Conservation (phyloP, 2,797 vertebrate genomes). For the Onychomys leucogaster region DNA sequence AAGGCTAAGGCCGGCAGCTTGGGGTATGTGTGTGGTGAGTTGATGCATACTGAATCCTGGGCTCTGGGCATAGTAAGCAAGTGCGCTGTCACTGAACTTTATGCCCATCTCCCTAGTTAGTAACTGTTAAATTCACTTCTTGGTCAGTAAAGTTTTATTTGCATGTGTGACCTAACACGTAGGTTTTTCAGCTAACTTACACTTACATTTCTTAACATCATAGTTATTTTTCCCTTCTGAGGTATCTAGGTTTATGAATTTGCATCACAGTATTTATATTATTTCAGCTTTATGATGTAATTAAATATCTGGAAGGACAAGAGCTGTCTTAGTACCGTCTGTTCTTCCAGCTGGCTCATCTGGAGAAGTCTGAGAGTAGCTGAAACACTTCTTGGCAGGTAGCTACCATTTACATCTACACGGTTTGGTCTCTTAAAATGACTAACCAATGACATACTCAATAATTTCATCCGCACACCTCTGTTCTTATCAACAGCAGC, state of each 20-base stretch:
- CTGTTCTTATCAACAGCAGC: not conserved
- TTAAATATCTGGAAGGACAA: not conserved
- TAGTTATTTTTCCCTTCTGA: not conserved
- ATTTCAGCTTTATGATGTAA: not conserved
- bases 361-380: not conserved
- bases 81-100: not conserved
- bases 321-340: not conserved
- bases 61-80: not conserved
- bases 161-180: not conserved
- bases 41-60: not conserved
- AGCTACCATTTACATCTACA: not conserved
- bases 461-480: not conserved
- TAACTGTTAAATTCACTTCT: not conserved
- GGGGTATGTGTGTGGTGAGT: not conserved
- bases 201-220: not conserved
- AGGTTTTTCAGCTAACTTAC: not conserved
- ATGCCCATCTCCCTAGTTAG: not conserved
- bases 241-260: not conserved
- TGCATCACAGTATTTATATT: not conserved
- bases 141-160: constrained; percentile 11
- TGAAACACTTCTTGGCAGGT: not conserved
- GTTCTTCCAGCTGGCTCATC: not conserved
- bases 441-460: not conserved
- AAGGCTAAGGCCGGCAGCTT: not conserved
- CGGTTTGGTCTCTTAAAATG: not conserved